Conservation (phyloP, 2,888 invertebrate genomes). For the Nymphalis urticae region DNA sequence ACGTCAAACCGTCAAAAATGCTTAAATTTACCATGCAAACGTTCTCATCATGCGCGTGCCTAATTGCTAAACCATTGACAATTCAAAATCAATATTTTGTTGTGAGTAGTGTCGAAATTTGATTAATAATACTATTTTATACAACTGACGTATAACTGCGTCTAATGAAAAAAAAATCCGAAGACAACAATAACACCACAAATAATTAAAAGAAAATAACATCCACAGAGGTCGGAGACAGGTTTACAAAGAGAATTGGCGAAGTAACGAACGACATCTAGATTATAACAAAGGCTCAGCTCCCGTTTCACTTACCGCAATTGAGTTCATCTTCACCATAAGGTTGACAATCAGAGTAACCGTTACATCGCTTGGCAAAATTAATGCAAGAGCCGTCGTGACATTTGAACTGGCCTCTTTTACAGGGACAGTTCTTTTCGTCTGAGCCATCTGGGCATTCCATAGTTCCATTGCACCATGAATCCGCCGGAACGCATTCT, state of each 20-base stretch:
- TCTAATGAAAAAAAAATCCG: neutral
- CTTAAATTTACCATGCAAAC: conserved; percentile 8
- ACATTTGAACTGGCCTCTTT: conserved; percentile 79
- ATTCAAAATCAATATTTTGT: too few relatives aligned
- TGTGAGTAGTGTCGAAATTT: neutral
- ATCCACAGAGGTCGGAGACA: too few relatives aligned
- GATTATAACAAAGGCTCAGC: conserved; percentile 7
- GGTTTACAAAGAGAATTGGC: neutral
- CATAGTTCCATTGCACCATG: conserved; percentile 75
- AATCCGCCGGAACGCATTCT: conserved; percentile 80
- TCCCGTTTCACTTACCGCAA: conserved; percentile 19
- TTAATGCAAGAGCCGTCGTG: conserved; percentile 85
- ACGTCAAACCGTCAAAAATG: too few relatives aligned
- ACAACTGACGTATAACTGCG: too few relatives aligned
- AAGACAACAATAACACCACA: too few relatives aligned
- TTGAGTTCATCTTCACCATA: conserved; percentile 81
- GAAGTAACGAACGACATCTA: conserved; percentile 9
- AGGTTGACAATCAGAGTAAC: conserved; percentile 78
- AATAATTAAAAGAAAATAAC: neutral
- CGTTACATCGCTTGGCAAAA: conserved; percentile 84
- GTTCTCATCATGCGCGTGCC: neutral
- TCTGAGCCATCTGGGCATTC: conserved; percentile 80
- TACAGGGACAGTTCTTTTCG: conserved; percentile 69
- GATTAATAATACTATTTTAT: too few relatives aligned
- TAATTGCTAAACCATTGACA: neutral